Evolutionary conservation across 2,113 vertebrate species (phyloP).

Genomic region (Rhinolophus sinicus): DNA sequence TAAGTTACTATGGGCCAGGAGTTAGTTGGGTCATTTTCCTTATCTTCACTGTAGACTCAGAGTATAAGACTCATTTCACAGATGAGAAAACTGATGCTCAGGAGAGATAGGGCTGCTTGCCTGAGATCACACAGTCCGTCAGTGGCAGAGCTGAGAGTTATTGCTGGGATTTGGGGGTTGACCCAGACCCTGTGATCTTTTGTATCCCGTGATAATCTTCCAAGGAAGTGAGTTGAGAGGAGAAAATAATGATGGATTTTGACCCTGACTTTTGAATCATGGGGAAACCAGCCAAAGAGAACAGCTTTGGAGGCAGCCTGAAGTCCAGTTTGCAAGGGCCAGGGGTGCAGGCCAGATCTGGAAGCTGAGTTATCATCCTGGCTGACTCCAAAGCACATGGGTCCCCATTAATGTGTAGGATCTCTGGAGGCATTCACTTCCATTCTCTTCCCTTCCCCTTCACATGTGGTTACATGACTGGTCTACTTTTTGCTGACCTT

Average conservation of each 20-base stretch:
- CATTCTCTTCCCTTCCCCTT: background rate
- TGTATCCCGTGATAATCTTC: background rate
- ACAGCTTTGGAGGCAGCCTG: background rate
- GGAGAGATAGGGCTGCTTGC: background rate
- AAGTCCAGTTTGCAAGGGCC: background rate
- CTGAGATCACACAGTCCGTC: background rate
- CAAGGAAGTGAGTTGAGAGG: background rate
- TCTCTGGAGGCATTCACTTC: accelerated
- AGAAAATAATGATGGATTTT: background rate
- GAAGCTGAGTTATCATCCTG: background rate
- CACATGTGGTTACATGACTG: background rate
- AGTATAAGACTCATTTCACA: background rate
- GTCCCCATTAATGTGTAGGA: background rate
- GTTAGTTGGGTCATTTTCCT: background rate
- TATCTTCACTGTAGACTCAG: background rate
- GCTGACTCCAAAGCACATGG: accelerated
- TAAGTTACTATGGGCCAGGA: background rate
- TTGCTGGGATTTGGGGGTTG: background rate
- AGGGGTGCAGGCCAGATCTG: background rate
- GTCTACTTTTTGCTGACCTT: constrained; percentile 53
- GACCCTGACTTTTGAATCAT: background rate
- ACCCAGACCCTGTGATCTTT: background rate
- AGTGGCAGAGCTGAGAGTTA: background rate
- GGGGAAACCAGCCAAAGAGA: background rate
- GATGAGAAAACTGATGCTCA: background rate